These are phyloP conservation scores for Epinotia brunnichana DNA, from an alignment of 2,888 invertebrate genomes.

Conservation along the genomic window DNA sequence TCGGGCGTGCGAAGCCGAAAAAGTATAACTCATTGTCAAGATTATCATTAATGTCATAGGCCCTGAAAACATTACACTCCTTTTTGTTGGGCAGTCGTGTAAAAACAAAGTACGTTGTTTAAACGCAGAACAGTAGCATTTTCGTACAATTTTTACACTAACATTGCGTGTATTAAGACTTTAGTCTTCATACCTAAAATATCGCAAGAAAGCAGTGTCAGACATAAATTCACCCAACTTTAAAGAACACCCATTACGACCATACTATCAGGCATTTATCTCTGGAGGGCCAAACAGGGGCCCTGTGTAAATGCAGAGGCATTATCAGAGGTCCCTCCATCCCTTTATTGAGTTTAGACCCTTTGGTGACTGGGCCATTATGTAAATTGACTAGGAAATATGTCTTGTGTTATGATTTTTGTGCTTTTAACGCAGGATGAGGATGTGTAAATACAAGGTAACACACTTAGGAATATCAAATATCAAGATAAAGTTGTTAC, in stretches of 20 bases:
- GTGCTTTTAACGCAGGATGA: conserved; percentile 1
- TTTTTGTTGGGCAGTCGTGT: too few relatives aligned
- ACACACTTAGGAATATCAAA: conserved; percentile 5
- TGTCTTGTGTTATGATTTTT: conserved; percentile 34
- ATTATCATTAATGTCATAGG: too few relatives aligned
- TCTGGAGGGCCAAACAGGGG: conserved; percentile 33
- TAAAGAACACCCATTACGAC: conserved; percentile 37
- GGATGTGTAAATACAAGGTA: conserved; percentile 15
- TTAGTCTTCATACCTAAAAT: neutral
- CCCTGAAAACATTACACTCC: too few relatives aligned
- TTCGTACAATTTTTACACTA: too few relatives aligned
- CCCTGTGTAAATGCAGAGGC: conserved; percentile 34
- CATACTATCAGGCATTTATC: conserved; percentile 40
- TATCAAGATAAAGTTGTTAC: neutral
- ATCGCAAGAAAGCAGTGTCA: conserved; percentile 19
- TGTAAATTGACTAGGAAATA: conserved; percentile 37
- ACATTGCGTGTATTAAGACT: neutral
- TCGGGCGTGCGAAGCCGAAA: too few relatives aligned
- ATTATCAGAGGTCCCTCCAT: conserved; percentile 35
- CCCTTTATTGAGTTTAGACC: conserved; percentile 38
- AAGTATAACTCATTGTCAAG: too few relatives aligned
- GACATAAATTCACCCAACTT: conserved; percentile 32
- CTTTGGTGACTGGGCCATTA: conserved; percentile 36
- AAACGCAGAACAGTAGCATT: too few relatives aligned
- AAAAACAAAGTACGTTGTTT: too few relatives aligned